Percentiles rank a stretch among this genome's conserved stretches.
Conservation (phyloP, 2,113 vertebrate genomes). For the Colinus virginianus region DNA sequence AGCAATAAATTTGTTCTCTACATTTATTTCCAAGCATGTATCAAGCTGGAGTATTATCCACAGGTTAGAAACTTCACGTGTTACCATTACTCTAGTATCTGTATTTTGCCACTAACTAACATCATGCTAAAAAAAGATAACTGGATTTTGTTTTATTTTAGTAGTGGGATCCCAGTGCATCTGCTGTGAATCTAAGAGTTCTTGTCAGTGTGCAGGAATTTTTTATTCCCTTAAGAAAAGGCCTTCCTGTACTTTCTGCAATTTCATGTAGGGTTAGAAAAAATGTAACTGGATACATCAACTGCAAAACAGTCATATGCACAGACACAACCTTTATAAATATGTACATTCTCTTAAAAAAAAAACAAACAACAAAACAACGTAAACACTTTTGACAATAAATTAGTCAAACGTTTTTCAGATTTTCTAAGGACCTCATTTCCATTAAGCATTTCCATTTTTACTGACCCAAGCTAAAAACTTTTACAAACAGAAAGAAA, state of each 20-base stretch:
- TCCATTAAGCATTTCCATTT: slow-evolving; percentile 21
- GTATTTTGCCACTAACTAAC: neutral
- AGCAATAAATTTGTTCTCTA: slow-evolving; percentile 33
- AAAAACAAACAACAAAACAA: too few relatives aligned
- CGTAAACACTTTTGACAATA: neutral
- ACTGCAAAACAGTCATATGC: neutral
- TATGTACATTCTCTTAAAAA: neutral
- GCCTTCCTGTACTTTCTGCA: neutral
- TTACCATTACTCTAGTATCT: neutral
- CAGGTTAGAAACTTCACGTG: neutral
- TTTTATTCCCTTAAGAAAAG: neutral
- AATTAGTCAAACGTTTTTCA: neutral
- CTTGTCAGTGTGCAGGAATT: neutral
- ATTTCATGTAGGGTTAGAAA: neutral
- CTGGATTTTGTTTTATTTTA: neutral
- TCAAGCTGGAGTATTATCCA: neutral
- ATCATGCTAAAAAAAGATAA: neutral
- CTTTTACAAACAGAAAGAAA: neutral
- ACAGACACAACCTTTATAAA: neutral
- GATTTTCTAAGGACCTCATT: neutral
- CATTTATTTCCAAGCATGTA: slow-evolving; percentile 26
- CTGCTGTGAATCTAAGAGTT: neutral
- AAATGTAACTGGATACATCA: neutral
- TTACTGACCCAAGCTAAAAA: neutral
- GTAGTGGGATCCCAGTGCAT: neutral